Evolutionary conservation across 2,888 invertebrate genomes (phyloP).

Genomic region (Spisula subtruncata): DNA sequence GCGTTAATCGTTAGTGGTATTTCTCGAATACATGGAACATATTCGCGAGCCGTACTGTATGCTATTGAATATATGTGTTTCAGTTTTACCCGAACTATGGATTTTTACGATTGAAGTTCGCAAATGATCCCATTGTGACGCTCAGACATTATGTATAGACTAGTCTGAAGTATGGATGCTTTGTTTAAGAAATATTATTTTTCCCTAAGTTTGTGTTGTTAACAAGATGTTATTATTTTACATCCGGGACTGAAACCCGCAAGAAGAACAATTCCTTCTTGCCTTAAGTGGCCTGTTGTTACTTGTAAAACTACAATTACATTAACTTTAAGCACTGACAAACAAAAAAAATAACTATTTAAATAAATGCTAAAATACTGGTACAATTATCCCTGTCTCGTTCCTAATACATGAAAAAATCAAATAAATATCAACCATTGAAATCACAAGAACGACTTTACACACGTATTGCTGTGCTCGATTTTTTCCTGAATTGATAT

Average conservation of each 20-base stretch:
- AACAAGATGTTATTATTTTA: background rate
- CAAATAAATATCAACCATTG: background rate
- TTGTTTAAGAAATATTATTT: background rate
- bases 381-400: background rate
- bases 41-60: too few relatives aligned
- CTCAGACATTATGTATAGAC: too few relatives aligned
- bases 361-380: background rate
- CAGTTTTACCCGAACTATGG: too few relatives aligned
- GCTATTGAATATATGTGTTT: too few relatives aligned
- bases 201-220: background rate
- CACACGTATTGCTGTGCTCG: background rate
- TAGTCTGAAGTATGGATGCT: background rate
- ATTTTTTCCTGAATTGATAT: background rate
- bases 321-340: background rate
- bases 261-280: background rate
- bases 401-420: background rate
- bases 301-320: background rate
- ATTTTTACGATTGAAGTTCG: too few relatives aligned
- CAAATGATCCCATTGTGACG: too few relatives aligned
- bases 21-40: too few relatives aligned
- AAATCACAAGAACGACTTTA: background rate
- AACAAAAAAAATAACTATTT: constrained; percentile 1
- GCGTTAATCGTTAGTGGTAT: too few relatives aligned
- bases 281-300: background rate
- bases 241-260: background rate